phyloP scores from a whole-genome alignment of 2,797 vertebrate species.

The Spinibarbus caldwelli region DNA sequence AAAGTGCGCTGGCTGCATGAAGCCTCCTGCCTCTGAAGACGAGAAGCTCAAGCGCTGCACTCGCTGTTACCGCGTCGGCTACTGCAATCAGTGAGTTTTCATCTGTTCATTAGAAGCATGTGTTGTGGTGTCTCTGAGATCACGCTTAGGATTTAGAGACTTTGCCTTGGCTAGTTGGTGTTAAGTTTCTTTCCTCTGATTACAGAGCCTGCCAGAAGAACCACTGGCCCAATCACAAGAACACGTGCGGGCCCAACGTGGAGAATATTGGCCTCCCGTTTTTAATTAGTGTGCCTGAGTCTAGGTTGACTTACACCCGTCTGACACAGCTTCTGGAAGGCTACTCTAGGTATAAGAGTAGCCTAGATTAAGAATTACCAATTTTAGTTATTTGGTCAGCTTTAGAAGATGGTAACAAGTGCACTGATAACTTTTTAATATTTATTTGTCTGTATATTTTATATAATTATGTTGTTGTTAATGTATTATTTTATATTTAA shows the following conservation, averaged over 20 bases:
- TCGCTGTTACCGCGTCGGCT: slow-evolving; percentile 97
- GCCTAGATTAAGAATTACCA: not conserved
- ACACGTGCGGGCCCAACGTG: slow-evolving; percentile 83
- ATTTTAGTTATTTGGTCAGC: not conserved
- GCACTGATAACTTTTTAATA: not conserved
- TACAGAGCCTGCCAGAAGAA: slow-evolving; percentile 90
- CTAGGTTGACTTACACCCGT: slow-evolving; percentile 89
- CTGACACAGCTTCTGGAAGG: slow-evolving; percentile 93
- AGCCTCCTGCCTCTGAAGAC: slow-evolving; percentile 90
- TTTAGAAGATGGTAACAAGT: not conserved
- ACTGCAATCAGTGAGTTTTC: slow-evolving; percentile 95
- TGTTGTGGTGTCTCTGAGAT: not conserved
- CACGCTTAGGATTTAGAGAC: not conserved
- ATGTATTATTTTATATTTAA: no score
- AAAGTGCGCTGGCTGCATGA: slow-evolving; percentile 94
- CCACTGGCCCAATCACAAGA: slow-evolving; percentile 94
- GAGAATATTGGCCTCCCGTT: slow-evolving; percentile 96
- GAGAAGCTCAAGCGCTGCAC: slow-evolving; percentile 96
- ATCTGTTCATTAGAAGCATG: not conserved
- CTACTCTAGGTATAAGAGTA: slow-evolving; percentile 86
- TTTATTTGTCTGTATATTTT: not conserved
- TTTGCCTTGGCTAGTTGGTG: not conserved
- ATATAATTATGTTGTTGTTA: not conserved
- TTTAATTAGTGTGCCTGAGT: slow-evolving; percentile 91
- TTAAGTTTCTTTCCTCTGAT: not conserved